Base-by-base conservation (phyloP, 2,113 vertebrate genomes). In the Lamprologus sp. region DNA sequence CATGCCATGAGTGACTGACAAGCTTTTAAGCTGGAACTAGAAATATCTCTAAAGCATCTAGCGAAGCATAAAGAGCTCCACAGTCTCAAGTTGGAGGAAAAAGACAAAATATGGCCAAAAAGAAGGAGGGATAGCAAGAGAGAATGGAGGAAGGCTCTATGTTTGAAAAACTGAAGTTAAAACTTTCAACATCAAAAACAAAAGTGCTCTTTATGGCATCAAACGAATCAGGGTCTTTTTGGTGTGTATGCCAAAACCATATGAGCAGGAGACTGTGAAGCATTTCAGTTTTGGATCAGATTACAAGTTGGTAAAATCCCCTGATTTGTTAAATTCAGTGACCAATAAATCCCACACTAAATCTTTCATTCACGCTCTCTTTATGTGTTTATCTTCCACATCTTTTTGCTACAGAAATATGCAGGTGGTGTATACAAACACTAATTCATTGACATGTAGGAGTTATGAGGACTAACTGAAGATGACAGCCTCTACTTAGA, bases 11-110 rank as follows among this genome's bases (percentile, higher is more conserved):
- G 82, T 92, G 84, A 88, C 82, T 90, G 86, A 89, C 88, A 83
- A 84, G 87, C 87, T 91, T 89, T 94, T 82, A 89, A 90, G 53
- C 6, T 9, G 63, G 14, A 86, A 68, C 82, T 84, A 79, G 85
- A 93, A 93, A 92, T 88, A 81, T 87, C 81, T 88, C 87, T 77
- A 79, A 89, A 77, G 86, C 4, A 12, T 56, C 54, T 26, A 63
- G 56, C 4, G 82, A 93, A 86, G 88, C 90, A 45, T 90, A 75
- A 91, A 94, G 81, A 90, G 86, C 84, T 89, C 40, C 51, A 55
- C 75, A 84, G 73, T 85, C 33, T 58, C 58, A 89, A 37, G 28
- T 28, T 4, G 2, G 33, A 58, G 26, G 33, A 26, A 26, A 28
- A 81, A 81, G 82, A 23, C 60, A 86, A 79, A 89, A 88, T 60